Evolutionary conservation across 2,113 vertebrate species (phyloP).

Genomic region (Tyrannus savana): DNA sequence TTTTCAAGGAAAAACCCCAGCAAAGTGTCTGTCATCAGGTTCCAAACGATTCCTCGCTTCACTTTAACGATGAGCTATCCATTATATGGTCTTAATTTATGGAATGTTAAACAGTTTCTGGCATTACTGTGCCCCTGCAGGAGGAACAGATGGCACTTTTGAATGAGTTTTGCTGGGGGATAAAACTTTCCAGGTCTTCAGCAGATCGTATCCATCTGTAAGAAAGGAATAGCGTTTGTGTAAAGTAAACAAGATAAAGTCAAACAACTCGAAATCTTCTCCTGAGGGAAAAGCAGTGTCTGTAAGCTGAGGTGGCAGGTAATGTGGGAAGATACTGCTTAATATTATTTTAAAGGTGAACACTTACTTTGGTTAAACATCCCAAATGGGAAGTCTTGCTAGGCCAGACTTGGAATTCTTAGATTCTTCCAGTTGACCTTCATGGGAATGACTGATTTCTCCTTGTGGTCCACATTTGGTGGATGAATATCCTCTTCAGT

Average conservation of each 20-base stretch:
- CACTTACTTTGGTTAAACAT: background rate
- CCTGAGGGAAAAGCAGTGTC: background rate
- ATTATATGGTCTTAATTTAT: slow-evolving; percentile 56
- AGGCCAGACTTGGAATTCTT: background rate
- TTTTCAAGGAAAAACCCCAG: slow-evolving; percentile 23
- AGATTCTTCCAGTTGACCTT: background rate
- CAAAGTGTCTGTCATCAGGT: background rate
- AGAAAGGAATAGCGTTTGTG: slow-evolving; percentile 23
- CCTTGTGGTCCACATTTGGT: background rate
- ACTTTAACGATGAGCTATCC: slow-evolving; percentile 17
- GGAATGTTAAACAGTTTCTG: slow-evolving; percentile 59
- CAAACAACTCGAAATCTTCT: background rate
- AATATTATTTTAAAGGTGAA: background rate
- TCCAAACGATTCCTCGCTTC: background rate
- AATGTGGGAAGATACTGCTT: background rate
- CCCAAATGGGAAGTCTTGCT: background rate
- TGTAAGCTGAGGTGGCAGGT: background rate
- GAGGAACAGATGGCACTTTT: slow-evolving; percentile 68
- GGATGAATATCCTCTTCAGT: background rate
- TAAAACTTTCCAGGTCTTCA: slow-evolving; percentile 60
- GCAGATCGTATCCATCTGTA: slow-evolving; percentile 51
- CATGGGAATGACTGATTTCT: background rate
- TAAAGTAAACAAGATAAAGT: slow-evolving; percentile 18
- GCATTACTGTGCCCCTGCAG: slow-evolving; percentile 49
- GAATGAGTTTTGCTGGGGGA: slow-evolving; percentile 45